These are phyloP conservation scores for Microctenopoma stevenorrisi DNA, from an alignment of 2,797 vertebrate genomes.

Conservation along the genomic window DNA sequence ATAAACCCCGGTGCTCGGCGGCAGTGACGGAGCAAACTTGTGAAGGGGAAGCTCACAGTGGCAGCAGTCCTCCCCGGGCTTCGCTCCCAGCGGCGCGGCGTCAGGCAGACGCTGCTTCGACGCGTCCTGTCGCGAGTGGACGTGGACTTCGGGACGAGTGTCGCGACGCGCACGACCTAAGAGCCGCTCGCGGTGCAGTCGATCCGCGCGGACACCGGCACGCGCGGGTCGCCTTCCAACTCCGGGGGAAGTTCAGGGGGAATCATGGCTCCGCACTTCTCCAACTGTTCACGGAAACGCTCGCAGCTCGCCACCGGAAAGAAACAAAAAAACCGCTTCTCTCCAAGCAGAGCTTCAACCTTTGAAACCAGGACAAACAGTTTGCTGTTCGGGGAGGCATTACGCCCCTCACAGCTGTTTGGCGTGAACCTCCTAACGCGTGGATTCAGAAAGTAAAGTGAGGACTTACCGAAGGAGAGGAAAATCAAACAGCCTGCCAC, in stretches of 20 bases:
- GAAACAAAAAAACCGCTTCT: not conserved
- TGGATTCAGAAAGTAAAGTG: constrained; percentile 58
- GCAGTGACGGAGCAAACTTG: not conserved
- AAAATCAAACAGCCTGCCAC: constrained; percentile 69
- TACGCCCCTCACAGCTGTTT: constrained; percentile 17
- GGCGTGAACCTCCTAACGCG: constrained; percentile 14
- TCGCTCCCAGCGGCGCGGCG: constrained; percentile 35
- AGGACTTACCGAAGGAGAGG: constrained; percentile 80
- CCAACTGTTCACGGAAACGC: constrained; percentile 27
- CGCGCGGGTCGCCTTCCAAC: constrained; percentile 49
- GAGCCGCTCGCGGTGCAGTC: not conserved
- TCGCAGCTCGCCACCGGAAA: not conserved
- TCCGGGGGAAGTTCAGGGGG: constrained; percentile 72
- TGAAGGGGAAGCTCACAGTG: not conserved
- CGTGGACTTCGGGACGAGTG: too few species aligned
- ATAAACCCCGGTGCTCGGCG: not conserved
- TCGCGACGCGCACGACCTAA: too few species aligned
- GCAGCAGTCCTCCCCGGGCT: constrained; percentile 27
- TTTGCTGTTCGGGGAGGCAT: constrained; percentile 15
- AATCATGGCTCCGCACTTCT: constrained; percentile 67
- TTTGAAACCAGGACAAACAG: constrained; percentile 13
- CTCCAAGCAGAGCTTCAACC: constrained; percentile 1
- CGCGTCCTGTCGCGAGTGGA: not conserved
- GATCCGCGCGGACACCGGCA: constrained; percentile 1
- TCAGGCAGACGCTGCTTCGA: constrained; percentile 35